Percentiles rank a stretch among this genome's conserved stretches.
Conservation (phyloP, 1,140 invertebrate genomes). For the Platyscapa corneri region DNA sequence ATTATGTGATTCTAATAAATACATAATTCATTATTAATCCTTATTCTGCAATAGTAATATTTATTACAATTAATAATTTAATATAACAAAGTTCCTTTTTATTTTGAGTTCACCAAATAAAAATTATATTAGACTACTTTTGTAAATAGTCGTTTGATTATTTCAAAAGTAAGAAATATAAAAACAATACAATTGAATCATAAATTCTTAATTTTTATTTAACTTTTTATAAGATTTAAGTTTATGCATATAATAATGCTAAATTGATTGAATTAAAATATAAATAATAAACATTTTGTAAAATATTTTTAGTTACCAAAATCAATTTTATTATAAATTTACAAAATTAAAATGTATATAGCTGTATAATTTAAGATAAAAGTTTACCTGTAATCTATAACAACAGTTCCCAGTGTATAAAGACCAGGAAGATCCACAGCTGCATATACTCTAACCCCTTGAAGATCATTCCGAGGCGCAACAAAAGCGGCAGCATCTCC, state of each 20-base stretch:
- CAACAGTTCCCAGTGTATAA: constrained; percentile 97
- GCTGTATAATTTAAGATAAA: too few species aligned
- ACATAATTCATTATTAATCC: too few species aligned
- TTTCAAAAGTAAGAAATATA: neutral
- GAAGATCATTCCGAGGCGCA: constrained; percentile 95
- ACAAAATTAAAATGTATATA: too few species aligned
- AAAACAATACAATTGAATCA: neutral
- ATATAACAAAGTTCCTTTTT: neutral
- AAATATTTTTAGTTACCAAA: too few species aligned
- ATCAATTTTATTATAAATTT: too few species aligned
- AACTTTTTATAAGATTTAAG: too few species aligned
- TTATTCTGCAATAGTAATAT: too few species aligned
- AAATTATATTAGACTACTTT: neutral
- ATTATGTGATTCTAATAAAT: too few species aligned
- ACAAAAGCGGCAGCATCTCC: constrained; percentile 98
- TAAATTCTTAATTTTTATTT: neutral
- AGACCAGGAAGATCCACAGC: constrained; percentile 95
- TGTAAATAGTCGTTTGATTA: neutral
- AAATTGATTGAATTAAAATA: too few species aligned
- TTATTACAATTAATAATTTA: neutral
- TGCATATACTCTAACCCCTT: constrained; percentile 96
- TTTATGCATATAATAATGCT: too few species aligned
- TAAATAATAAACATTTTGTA: too few species aligned
- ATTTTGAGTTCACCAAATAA: neutral
- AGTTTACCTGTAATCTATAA: constrained; percentile 89